Base-by-base conservation (phyloP, 2,797 vertebrate genomes). In the Rachycentron canadum region DNA sequence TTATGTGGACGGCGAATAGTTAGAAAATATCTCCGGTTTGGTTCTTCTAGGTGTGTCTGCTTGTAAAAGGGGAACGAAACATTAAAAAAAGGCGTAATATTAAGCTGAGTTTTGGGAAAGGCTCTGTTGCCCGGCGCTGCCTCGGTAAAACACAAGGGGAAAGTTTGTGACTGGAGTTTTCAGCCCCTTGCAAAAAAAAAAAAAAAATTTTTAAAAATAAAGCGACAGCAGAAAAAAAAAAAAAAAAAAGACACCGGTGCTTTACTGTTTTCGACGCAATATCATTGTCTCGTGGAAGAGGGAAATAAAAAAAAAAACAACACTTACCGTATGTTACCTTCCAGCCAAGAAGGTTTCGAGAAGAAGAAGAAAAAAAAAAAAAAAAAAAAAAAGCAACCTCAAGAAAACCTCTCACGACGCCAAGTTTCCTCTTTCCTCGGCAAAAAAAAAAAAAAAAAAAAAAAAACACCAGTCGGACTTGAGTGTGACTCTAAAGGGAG, bases 131-230 rank as follows among this genome's bases (percentile, higher is more conserved):
- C 9, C 40, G 1, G 28, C 50, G 8, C 2, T 10, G 40, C 61
- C 45, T 47, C 19, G 2, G 43, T n/a, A 59, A 67, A 68, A 64
- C 57, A 30, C 2, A 38, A 45, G 4, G 13, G 17, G 12, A 84
- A 89, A 91, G 80, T 90, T 91, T 81, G 50, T 60, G 28, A 56
- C 61, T 3, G 1, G 45, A 73, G 8, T 85, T 81, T 45, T 41
- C 10, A 25, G 21, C 2, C 16, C 16, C 21, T 19, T 11, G 0
- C 19, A 19, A 19, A 2, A 40, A 40, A 1, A 40, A 12, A 40
- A 41, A n/a, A n/a, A n/a, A n/a, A n/a, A n/a, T n/a, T n/a, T n/a
- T n/a, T n/a, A n/a, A n/a, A 41, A 30, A 21, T 1, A 40, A 43
- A 16, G 30, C 41, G 12, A 79, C 60, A 40, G 17, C 32, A 23